Percentiles rank a stretch among this genome's conserved stretches.
Evolutionary conservation across 2,797 vertebrate genomes (phyloP).

Genomic region (Malurus leucopterus): DNA sequence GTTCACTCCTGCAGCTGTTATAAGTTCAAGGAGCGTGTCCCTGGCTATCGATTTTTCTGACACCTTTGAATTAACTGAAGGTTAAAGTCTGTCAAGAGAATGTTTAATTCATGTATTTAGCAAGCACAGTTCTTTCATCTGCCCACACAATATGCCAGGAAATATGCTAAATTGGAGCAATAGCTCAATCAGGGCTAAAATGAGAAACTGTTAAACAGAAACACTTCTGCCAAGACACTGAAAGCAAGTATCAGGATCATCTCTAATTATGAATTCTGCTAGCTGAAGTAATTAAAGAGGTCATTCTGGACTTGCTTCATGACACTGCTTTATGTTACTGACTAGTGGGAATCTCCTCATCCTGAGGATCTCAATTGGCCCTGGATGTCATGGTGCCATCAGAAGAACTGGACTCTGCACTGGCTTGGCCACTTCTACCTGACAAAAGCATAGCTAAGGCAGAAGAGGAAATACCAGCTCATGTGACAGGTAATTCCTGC

Average conservation of each 20-base stretch:
- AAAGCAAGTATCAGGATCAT: background rate
- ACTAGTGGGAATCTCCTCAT: background rate
- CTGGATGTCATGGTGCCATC: background rate
- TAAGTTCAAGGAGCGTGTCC: background rate
- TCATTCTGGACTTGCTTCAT: background rate
- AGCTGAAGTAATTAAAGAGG: background rate
- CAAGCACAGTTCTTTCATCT: constrained; percentile 40
- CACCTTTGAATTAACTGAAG: constrained; percentile 29
- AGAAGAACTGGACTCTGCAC: background rate
- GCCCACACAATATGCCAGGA: constrained; percentile 32
- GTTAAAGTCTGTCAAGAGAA: constrained; percentile 52
- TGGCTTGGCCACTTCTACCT: background rate
- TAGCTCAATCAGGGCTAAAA: constrained; percentile 26
- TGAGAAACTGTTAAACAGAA: constrained; percentile 14
- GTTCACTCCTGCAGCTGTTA: background rate
- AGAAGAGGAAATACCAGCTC: background rate
- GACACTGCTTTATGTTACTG: background rate
- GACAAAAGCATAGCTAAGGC: background rate
- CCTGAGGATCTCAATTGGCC: background rate
- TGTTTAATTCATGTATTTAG: constrained; percentile 24
- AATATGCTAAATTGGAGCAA: constrained; percentile 45
- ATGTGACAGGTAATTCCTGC: background rate
- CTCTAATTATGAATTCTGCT: background rate
- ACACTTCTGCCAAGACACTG: background rate
- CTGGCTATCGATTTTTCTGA: constrained; percentile 3